Evolutionary conservation across 2,888 invertebrate genomes (phyloP).

Genomic region (Mesorhabditis spiculigera): DNA sequence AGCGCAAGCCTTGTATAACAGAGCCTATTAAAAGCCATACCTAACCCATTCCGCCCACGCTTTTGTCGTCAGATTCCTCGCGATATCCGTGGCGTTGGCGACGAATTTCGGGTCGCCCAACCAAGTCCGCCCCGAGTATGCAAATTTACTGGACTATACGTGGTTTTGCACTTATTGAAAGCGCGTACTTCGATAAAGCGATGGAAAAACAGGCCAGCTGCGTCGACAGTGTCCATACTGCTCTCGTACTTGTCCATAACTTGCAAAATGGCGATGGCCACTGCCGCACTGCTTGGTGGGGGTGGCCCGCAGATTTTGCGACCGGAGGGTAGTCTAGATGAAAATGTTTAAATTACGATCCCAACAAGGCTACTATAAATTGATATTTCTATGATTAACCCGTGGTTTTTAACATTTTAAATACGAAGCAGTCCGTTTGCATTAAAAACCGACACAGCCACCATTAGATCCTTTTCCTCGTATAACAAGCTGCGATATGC

Average conservation of each 20-base stretch:
- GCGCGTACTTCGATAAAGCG: slow-evolving; percentile 78
- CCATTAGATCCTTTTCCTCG: slow-evolving; percentile 28
- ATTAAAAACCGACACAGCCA: neutral
- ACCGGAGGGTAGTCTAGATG: slow-evolving; percentile 52
- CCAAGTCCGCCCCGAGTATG: slow-evolving; percentile 63
- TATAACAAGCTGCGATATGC: slow-evolving; percentile 32
- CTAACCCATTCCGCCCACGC: slow-evolving; percentile 30
- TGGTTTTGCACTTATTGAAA: neutral
- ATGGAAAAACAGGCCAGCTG: slow-evolving; percentile 69
- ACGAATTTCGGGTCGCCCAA: slow-evolving; percentile 76
- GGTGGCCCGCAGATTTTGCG: slow-evolving; percentile 75
- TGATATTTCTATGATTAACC: neutral
- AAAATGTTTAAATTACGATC: slow-evolving; percentile 1
- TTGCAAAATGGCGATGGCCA: slow-evolving; percentile 77
- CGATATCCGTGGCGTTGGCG: slow-evolving; percentile 31
- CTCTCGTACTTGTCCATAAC: slow-evolving; percentile 66
- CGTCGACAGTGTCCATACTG: slow-evolving; percentile 28
- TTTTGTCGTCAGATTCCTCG: slow-evolving; percentile 32
- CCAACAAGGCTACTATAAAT: neutral
- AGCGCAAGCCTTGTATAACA: neutral
- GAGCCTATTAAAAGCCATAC: too few species aligned
- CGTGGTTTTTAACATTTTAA: neutral
- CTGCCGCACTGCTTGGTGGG: slow-evolving; percentile 79
- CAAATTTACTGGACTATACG: neutral
- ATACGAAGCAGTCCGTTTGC: too few species aligned